Percentiles rank a stretch among this genome's conserved stretches.
Evolutionary conservation across 2,888 invertebrate species (phyloP).

Genomic region (Myopa testacea): DNA sequence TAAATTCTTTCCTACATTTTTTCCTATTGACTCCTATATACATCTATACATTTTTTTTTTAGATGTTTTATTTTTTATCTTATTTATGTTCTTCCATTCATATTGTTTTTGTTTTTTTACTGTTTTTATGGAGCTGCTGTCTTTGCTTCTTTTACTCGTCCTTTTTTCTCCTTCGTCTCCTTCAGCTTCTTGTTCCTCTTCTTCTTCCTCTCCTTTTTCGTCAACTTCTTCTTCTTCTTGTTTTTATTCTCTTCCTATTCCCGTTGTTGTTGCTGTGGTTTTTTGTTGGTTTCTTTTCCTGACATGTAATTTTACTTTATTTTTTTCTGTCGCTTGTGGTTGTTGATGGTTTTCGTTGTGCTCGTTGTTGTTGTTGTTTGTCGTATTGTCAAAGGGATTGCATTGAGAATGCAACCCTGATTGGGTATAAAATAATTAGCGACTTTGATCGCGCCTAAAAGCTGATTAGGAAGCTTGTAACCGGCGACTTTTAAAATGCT

Average conservation of each 20-base stretch:
- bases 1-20: too few species aligned
- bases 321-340: background rate
- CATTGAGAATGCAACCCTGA: conserved; percentile 5
- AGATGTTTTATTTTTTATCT: background rate
- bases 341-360: background rate
- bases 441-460: conserved; percentile 37
- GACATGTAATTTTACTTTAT: background rate
- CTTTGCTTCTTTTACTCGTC: too few species aligned
- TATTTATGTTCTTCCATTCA: background rate
- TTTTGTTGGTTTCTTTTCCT: background rate
- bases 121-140: too few species aligned
- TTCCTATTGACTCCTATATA: too few species aligned
- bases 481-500: conserved; percentile 25
- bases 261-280: background rate
- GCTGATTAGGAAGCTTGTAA: conserved; percentile 34
- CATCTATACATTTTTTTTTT: too few species aligned
- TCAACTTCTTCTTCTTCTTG: background rate
- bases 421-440: conserved; percentile 33
- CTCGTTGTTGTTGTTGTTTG: conserved; percentile 13
- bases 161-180: too few species aligned
- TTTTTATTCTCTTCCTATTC: background rate
- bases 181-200: background rate
- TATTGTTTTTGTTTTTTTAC: background rate
- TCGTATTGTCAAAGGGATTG: too few species aligned
- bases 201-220: background rate